phyloP scores from a whole-genome alignment of 2,888 invertebrate species.

The Conomelus anceps region DNA sequence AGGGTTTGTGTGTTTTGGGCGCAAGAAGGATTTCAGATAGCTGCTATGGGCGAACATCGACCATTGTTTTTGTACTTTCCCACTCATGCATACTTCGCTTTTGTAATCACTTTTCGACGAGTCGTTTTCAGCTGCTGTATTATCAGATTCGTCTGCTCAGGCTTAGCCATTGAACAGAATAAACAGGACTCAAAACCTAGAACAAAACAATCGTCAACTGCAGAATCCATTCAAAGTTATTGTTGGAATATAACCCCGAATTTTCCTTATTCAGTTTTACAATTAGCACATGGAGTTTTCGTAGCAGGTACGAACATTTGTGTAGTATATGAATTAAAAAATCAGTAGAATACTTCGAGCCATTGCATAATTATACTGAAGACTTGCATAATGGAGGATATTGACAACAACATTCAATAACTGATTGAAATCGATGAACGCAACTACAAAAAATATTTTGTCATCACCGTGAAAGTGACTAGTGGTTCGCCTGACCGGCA shows the following conservation, averaged over 20 bases:
- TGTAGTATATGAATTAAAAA: too few species aligned
- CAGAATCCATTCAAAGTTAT: neutral
- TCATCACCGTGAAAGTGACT: too few species aligned
- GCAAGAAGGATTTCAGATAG: neutral
- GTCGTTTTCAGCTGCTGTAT: neutral
- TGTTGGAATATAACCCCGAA: neutral
- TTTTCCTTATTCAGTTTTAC: neutral
- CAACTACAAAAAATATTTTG: too few species aligned
- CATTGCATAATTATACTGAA: too few species aligned
- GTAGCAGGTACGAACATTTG: neutral
- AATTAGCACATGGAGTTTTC: neutral
- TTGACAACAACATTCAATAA: too few species aligned
- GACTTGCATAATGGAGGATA: too few species aligned
- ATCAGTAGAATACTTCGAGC: too few species aligned
- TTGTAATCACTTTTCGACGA: neutral
- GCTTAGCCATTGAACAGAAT: neutral
- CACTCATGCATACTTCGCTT: neutral
- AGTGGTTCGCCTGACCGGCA: too few species aligned
- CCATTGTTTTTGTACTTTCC: neutral
- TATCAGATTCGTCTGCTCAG: neutral
- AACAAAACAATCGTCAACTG: neutral
- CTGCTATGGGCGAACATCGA: neutral
- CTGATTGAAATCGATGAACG: too few species aligned
- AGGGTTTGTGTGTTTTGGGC: neutral
- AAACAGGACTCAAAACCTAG: neutral